Conservation (phyloP, 2,113 vertebrate species). For the Montifringilla adamsi region DNA sequence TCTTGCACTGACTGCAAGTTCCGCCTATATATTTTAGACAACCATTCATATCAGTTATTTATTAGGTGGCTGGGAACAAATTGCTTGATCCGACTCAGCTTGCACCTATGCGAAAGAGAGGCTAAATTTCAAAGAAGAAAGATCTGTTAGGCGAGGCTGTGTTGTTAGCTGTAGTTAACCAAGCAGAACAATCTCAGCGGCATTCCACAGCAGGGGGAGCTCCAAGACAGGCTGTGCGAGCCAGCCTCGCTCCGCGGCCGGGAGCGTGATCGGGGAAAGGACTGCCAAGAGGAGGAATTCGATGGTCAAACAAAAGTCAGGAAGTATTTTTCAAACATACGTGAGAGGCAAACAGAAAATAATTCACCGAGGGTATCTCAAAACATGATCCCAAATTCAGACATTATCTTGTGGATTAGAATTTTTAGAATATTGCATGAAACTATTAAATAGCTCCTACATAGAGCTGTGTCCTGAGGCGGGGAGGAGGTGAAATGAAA, state of each 20-base stretch:
- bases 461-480: not conserved
- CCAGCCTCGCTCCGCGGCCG: rapidly evolving
- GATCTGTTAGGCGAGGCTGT: not conserved
- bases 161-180: rapidly evolving
- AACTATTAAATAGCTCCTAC: not conserved
- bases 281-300: not conserved
- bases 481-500: not conserved
- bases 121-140: not conserved
- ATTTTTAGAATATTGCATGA: not conserved
- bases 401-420: not conserved
- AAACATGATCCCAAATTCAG: not conserved
- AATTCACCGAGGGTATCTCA: not conserved
- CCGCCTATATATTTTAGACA: not conserved
- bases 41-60: not conserved
- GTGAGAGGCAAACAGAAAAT: not conserved
- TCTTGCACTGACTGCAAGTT: not conserved
- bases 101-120: not conserved
- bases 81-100: not conserved
- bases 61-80: rapidly evolving
- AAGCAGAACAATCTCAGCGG: not conserved
- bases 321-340: not conserved
- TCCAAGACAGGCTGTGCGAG: slow-evolving; percentile 2
- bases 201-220: slow-evolving; percentile 61
- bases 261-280: not conserved
- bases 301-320: not conserved